Evolutionary conservation across 1,140 invertebrate species (phyloP), one percentile per base, ranked within the genome.

Genomic region (Teleopsis dalmanni): DNA sequence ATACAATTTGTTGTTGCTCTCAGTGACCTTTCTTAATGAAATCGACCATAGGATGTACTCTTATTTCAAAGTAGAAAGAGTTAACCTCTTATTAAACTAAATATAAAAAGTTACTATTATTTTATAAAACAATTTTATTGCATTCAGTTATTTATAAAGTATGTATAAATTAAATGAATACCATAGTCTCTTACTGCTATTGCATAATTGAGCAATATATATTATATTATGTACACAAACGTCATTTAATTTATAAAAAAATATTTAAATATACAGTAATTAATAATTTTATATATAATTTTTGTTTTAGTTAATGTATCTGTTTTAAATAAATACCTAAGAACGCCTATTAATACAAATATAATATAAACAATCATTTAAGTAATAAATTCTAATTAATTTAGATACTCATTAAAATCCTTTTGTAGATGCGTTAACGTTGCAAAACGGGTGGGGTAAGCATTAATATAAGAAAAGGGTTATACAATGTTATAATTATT

Each of bases 331-430:
- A 35, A 8, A 35, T 18, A 35, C n/a, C n/a, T n/a, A n/a, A n/a
- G n/a, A n/a, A 35, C 34, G 16, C 5, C 33, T n/a, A 34, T 18
- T 14, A 16, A 3, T 35, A 35, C 34, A 35, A 26, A 43, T 43
- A 43, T 31, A 43, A 14, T 29, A 23, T 43, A 25, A 10, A 42
- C 22, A 34, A 46, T 46, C 13, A 35, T 21, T 35, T 27, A n/a
- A 45, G 23, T 25, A 38, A 47, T n/a, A 36, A 19, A 8, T 35
- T 14, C n/a, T 33, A 44, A 37, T 65, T 59, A 68, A 55, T 68
- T 68, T 46, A 68, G 58, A 64, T 68, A 68, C 62, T 68, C 65
- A 68, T 68, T 68, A 65, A 68, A 68, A 62, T 68, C 65, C 65
- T 68, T 57, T 59, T 57, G 62, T 48, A 40, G 37, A 26, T 52